A percentile compares a stretch with the other conserved stretches of the same genome.
phyloP scores from a whole-genome alignment of 2,888 invertebrate species.

The Cheilosia urbana region DNA sequence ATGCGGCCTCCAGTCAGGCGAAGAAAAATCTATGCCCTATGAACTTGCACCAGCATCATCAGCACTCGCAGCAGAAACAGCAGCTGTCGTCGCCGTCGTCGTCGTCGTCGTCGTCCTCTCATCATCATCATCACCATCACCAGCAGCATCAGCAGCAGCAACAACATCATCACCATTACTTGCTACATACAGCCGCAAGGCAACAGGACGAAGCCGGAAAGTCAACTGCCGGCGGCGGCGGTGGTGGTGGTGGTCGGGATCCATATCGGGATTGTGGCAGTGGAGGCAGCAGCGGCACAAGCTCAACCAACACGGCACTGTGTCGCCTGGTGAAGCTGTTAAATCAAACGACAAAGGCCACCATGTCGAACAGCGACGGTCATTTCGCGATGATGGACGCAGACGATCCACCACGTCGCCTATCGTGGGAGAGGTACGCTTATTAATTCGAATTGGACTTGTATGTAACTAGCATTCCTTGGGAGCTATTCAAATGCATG shows the following conservation, averaged over 20 bases:
- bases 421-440: conserved; percentile 86
- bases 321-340: conserved; percentile 85
- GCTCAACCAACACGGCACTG: conserved; percentile 82
- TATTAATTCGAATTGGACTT: conserved; percentile 63
- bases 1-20: conserved; percentile 67
- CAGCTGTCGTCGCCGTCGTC: conserved; percentile 38
- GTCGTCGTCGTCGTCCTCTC: not conserved
- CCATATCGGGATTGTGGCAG: conserved; percentile 73
- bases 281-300: conserved; percentile 72
- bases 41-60: conserved; percentile 71
- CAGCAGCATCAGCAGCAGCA: conserved; percentile 73
- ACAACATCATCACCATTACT: conserved; percentile 71
- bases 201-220: conserved; percentile 69
- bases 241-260: conserved; percentile 68
- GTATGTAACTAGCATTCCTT: conserved; percentile 58
- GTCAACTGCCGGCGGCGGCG: conserved; percentile 59
- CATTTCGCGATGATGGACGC: conserved; percentile 81
- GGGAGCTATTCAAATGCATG: conserved; percentile 76
- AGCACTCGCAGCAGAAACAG: conserved; percentile 71
- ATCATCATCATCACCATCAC: conserved; percentile 51
- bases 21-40: conserved; percentile 67
- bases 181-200: conserved; percentile 37
- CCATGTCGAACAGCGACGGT: conserved; percentile 73
- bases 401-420: conserved; percentile 85
- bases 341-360: conserved; percentile 84